Conservation (phyloP, 2,797 vertebrate species). For the Myotis vivesi region DNA sequence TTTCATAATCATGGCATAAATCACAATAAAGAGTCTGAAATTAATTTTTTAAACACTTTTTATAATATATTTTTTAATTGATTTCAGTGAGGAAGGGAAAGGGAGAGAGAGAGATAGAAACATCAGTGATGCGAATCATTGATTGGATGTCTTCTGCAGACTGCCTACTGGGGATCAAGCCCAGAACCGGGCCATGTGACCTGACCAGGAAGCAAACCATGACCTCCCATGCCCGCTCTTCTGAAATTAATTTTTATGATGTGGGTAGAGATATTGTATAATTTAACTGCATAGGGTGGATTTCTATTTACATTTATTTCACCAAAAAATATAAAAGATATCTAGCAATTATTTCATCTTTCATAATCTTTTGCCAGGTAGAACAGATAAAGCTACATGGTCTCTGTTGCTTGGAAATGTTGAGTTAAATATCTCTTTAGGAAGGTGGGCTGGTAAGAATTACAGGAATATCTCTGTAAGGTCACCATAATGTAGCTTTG, state of each 20-base stretch:
- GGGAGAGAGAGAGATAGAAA: no score
- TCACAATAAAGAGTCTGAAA: not conserved
- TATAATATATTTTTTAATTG: no score
- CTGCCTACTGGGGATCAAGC: no score
- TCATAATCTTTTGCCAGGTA: not conserved
- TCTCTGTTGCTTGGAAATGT: not conserved
- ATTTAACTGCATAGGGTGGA: not conserved
- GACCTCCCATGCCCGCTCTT: no score
- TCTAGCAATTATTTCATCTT: not conserved
- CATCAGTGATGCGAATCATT: no score
- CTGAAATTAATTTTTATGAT: not conserved
- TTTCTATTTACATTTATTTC: constrained; percentile 15
- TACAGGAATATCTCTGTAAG: not conserved
- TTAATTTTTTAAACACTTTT: constrained; percentile 1
- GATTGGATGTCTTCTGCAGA: no score
- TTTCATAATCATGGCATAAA: constrained; percentile 8
- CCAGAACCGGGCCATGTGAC: no score
- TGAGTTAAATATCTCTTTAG: constrained; percentile 12
- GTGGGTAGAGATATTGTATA: not conserved
- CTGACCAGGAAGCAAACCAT: no score
- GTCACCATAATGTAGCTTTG: not conserved
- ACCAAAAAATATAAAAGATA: not conserved
- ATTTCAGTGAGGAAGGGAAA: no score
- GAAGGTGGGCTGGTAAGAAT: not conserved
- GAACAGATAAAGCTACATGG: not conserved